A percentile compares a stretch with the other conserved stretches of the same genome.
These are phyloP conservation scores for Drosophila triauraria DNA, from an alignment of 1,140 invertebrate genomes.

Conservation along the genomic window DNA sequence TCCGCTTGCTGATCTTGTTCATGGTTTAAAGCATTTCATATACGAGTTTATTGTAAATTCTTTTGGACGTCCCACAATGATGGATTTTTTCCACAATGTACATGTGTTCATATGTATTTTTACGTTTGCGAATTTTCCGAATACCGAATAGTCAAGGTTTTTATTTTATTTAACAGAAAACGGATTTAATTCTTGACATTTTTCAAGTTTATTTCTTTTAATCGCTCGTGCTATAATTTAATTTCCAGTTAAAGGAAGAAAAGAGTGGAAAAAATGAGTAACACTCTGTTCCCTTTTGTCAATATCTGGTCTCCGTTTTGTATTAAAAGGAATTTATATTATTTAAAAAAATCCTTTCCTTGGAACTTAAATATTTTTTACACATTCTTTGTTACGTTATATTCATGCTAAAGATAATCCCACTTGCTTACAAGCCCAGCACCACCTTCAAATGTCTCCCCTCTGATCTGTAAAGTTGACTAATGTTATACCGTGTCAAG, in stretches of 20 bases:
- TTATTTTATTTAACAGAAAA: no score
- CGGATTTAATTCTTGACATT: no score
- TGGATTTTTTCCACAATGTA: neutral
- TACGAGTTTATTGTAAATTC: neutral
- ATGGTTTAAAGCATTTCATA: conserved; percentile 6
- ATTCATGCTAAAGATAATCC: neutral
- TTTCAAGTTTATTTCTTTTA: no score
- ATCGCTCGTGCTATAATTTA: neutral
- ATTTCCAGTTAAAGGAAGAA: neutral
- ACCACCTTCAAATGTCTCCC: conserved; percentile 6
- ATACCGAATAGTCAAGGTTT: neutral
- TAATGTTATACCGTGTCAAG: conserved; percentile 38
- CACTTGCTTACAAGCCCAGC: conserved; percentile 12
- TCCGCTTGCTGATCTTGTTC: conserved; percentile 20
- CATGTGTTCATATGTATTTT: neutral
- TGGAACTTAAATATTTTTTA: neutral
- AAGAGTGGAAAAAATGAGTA: neutral
- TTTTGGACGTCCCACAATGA: neutral
- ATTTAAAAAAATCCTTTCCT: neutral
- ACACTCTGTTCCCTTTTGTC: neutral
- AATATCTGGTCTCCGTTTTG: no score
- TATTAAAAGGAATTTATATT: no score
- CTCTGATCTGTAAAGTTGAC: conserved; percentile 23
- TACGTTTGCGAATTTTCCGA: neutral
- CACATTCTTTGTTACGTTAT: neutral